phyloP scores from a whole-genome alignment of 1,140 invertebrate genomes.

The Calliopsis andreniformis region DNA sequence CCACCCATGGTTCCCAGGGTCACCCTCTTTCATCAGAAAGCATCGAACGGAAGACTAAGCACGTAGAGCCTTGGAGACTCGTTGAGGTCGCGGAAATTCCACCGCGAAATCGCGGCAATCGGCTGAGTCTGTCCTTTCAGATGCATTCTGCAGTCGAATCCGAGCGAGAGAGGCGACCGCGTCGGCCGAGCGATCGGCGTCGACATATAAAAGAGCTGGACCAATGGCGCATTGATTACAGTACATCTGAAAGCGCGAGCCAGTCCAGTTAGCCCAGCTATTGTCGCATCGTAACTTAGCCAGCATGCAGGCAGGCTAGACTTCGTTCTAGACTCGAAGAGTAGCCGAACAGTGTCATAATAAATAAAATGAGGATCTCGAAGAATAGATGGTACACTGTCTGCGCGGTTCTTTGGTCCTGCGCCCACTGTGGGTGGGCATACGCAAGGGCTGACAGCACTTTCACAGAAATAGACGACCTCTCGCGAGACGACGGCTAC shows the following conservation, averaged over 20 bases:
- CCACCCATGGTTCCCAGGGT: neutral
- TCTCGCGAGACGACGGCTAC: neutral
- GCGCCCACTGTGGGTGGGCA: neutral
- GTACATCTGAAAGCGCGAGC: constrained; percentile 59
- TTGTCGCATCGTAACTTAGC: neutral
- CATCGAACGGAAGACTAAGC: neutral
- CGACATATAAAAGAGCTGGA: constrained; percentile 73
- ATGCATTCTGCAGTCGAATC: constrained; percentile 43
- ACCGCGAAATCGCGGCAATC: neutral
- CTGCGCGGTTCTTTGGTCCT: constrained; percentile 22
- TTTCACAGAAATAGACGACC: constrained; percentile 1
- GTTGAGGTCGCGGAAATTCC: constrained; percentile 51
- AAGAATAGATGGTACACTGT: neutral
- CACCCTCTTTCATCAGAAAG: neutral
- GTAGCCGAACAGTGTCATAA: neutral
- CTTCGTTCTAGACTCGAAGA: neutral
- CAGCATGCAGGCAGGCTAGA: neutral
- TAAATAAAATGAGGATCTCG: constrained; percentile 25
- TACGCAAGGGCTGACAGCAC: neutral
- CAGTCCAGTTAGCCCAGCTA: neutral
- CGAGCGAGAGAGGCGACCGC: constrained; percentile 55
- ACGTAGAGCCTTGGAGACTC: constrained; percentile 13
- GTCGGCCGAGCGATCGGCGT: constrained; percentile 42
- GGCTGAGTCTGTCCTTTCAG: constrained; percentile 55
- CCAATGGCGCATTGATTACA: constrained; percentile 60